Base-by-base conservation (phyloP, 2,888 invertebrate species). In the Amblyjoppa fuscipennis region DNA sequence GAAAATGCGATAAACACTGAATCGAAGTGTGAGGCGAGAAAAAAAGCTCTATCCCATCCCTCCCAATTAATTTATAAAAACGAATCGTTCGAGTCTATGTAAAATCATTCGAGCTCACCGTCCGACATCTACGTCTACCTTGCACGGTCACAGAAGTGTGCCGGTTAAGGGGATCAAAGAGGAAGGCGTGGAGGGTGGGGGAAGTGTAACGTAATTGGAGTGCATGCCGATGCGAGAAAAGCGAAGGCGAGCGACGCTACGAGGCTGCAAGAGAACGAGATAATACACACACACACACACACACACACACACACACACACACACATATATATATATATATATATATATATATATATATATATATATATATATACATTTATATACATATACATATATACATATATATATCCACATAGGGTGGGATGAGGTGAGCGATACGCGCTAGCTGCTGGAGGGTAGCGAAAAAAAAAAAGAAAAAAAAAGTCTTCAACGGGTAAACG, bases 401-500 rank as follows among this genome's bases (percentile, higher is more conserved):
- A 25, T 41, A 28, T 51, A 51, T 51, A 51, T n/a, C 2, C 41
- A 41, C 41, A 41, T 41, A 41, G 38, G 11, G 59, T 49, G 38
- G 78, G 75, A 71, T 70, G 71, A 59, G 69, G 68, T 69, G 79
- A 69, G 51, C 45, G 86, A 78, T 83, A 80, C 71, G 68, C 71
- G 38, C 51, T 59, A 31, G 79, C 70, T 81, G 76, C 69, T 77
- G 69, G 53, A 78, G 80, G 75, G 56, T 68, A 16, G 49, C 64
- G 28, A 80, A 70, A 70, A 41, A 16, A 79, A 75, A 68, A 28
- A 70, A 25, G 38, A 41, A 66, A 76, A 64, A 41, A 71, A 56
- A 79, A 73, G 79, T 75, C 85, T 76, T 81, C 79, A 79, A 79
- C 83, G 83, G 78, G 84, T 87, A 87, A 87, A 87, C 87, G 81